Conservation (phyloP, 2,888 invertebrate genomes). For the Sinohyriopsis cumingii region DNA sequence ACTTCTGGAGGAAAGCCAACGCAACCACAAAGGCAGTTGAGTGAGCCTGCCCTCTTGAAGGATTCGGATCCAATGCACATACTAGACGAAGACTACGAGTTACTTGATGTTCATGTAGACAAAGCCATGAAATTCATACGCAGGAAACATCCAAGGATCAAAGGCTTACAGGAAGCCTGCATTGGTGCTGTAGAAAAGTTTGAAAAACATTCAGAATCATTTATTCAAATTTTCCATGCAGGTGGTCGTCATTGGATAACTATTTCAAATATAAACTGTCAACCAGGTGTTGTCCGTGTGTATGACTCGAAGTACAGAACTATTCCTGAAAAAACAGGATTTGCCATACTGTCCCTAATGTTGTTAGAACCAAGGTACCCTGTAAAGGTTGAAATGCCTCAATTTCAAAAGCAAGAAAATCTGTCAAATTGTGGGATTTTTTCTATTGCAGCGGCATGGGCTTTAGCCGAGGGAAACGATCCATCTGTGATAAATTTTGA, state of each 20-base stretch:
- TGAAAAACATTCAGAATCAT: constrained; percentile 13
- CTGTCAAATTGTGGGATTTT: constrained; percentile 39
- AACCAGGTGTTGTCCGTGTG: constrained; percentile 15
- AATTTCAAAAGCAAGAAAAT: constrained; percentile 34
- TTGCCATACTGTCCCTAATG: constrained; percentile 12
- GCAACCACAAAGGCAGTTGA: too few species aligned
- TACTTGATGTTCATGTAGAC: constrained; percentile 34
- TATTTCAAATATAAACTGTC: constrained; percentile 28
- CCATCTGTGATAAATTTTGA: constrained; percentile 35
- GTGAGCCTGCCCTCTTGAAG: too few species aligned
- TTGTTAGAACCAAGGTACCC: not conserved
- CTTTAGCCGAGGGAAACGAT: constrained; percentile 27
- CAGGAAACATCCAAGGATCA: constrained; percentile 18
- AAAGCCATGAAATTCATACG: constrained; percentile 29
- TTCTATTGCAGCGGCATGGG: constrained; percentile 37
- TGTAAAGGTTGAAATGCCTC: constrained; percentile 29
- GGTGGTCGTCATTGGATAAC: constrained; percentile 38
- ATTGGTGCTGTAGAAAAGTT: constrained; percentile 16
- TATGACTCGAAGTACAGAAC: constrained; percentile 37
- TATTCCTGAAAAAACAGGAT: constrained; percentile 7
- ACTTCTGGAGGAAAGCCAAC: too few species aligned
- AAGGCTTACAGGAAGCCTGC: constrained; percentile 33
- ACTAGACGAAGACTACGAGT: constrained; percentile 15
- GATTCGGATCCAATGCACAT: not conserved
- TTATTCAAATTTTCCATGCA: constrained; percentile 38